Evolutionary conservation across 2,888 invertebrate species (phyloP).

Genomic region (Diloba caeruleocephala): DNA sequence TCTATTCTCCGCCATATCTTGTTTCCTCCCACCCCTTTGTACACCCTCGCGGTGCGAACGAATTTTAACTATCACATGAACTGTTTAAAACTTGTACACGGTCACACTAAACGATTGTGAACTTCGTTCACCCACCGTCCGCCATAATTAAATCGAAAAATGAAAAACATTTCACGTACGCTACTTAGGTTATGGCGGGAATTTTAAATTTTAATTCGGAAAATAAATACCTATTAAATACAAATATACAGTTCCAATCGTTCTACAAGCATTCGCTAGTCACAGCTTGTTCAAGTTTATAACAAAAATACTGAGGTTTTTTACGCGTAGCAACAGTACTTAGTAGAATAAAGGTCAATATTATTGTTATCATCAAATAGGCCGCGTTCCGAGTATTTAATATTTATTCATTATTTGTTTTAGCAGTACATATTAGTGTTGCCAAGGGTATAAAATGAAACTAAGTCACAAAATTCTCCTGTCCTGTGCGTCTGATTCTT

Average conservation of each 20-base stretch:
- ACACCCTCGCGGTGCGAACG: slow-evolving; percentile 62
- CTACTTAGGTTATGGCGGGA: slow-evolving; percentile 70
- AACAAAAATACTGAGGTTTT: no score
- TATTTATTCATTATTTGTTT: no score
- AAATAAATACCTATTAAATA: neutral
- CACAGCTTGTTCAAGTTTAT: no score
- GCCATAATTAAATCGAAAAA: slow-evolving; percentile 75
- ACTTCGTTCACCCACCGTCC: slow-evolving; percentile 66
- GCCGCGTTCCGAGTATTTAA: no score
- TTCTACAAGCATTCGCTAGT: neutral
- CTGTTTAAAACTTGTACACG: slow-evolving; percentile 36
- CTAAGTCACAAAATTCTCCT: no score
- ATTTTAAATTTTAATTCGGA: slow-evolving; percentile 61
- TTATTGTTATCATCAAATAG: no score
- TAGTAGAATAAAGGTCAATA: no score
- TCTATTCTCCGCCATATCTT: slow-evolving; percentile 81
- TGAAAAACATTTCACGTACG: slow-evolving; percentile 64
- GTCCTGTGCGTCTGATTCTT: no score
- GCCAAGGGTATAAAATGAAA: no score
- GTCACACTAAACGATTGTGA: slow-evolving; percentile 54
- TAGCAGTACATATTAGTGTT: no score
- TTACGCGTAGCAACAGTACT: no score
- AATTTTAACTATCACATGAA: slow-evolving; percentile 64
- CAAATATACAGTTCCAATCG: neutral
- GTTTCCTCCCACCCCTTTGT: slow-evolving; percentile 68